A percentile compares a stretch with the other conserved stretches of the same genome.
Conservation (phyloP, 2,797 vertebrate species). For the Enteromius radiatus region DNA sequence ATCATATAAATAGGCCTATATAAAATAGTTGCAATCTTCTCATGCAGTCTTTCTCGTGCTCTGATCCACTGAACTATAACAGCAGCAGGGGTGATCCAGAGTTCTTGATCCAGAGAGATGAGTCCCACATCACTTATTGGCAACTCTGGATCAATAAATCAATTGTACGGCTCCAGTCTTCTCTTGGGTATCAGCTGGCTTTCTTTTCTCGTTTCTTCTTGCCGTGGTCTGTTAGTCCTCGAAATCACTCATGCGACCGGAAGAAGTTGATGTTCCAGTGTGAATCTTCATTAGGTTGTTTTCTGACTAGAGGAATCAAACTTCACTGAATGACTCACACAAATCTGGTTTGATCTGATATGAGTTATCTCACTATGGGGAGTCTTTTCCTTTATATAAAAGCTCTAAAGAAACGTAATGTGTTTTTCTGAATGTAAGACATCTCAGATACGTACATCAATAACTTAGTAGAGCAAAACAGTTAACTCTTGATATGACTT, state of each 20-base stretch:
- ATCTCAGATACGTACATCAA: background rate
- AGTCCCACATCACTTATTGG: constrained; percentile 75
- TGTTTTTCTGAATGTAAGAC: background rate
- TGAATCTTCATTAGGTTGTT: constrained; percentile 82
- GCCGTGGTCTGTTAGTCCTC: constrained; percentile 70
- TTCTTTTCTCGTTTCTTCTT: constrained; percentile 58
- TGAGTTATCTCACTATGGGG: constrained; percentile 57
- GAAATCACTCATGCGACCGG: constrained; percentile 74
- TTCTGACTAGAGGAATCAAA: constrained; percentile 74
- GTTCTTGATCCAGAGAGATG: constrained; percentile 57
- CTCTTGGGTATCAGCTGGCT: constrained; percentile 68
- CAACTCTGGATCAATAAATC: constrained; percentile 78
- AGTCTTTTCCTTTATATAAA: constrained; percentile 39
- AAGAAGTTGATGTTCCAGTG: constrained; percentile 74
- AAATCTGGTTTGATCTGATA: constrained; percentile 51
- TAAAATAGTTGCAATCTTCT: constrained; percentile 66
- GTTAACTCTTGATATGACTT: constrained; percentile 28
- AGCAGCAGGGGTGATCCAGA: constrained; percentile 57
- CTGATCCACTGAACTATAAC: constrained; percentile 62
- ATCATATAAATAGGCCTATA: constrained; percentile 47
- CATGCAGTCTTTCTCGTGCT: constrained; percentile 40
- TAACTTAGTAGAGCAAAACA: constrained; percentile 16
- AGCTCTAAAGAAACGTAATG: constrained; percentile 49
- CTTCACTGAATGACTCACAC: constrained; percentile 66
- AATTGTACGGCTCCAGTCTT: constrained; percentile 66